Conservation (phyloP, 92 coral and sea anemone species). For the Hydrozoanthus gracilis region DNA sequence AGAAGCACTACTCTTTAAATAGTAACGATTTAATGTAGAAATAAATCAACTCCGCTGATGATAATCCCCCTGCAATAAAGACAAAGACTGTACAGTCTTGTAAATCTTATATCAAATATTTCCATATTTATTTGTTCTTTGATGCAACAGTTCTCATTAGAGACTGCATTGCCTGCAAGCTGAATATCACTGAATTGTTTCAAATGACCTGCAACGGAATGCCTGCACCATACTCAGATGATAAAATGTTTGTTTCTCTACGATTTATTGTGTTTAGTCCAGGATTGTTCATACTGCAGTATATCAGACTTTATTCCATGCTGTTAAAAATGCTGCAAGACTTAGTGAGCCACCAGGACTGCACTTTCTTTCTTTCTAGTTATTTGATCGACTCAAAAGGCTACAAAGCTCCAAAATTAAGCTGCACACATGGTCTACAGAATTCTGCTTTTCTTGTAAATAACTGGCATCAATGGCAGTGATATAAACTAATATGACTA, state of each 20-base stretch:
- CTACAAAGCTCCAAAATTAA: constrained; percentile 46
- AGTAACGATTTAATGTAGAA: too few species aligned
- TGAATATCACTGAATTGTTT: not conserved
- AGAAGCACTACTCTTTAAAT: not conserved
- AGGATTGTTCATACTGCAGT: not conserved
- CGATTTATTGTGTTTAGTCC: not conserved
- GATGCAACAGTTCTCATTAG: not conserved
- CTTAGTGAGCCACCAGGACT: constrained; percentile 8
- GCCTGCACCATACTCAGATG: not conserved
- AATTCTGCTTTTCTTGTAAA: not conserved
- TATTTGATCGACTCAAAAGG: constrained; percentile 10
- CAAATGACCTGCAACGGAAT: not conserved
- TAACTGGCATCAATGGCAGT: not conserved
- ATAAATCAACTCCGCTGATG: not conserved
- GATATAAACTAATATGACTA: not conserved
- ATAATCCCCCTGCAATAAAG: constrained; percentile 48
- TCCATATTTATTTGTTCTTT: not conserved
- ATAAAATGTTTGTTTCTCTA: not conserved
- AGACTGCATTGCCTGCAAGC: not conserved
- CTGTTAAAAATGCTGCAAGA: not conserved
- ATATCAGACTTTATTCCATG: not conserved
- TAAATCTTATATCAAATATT: not conserved
- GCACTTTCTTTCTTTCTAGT: not conserved
- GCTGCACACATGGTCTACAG: constrained; percentile 40
- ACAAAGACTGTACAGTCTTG: not conserved